Evolutionary conservation across 2,797 vertebrate genomes (phyloP).

Genomic region (Microchirus variegatus): DNA sequence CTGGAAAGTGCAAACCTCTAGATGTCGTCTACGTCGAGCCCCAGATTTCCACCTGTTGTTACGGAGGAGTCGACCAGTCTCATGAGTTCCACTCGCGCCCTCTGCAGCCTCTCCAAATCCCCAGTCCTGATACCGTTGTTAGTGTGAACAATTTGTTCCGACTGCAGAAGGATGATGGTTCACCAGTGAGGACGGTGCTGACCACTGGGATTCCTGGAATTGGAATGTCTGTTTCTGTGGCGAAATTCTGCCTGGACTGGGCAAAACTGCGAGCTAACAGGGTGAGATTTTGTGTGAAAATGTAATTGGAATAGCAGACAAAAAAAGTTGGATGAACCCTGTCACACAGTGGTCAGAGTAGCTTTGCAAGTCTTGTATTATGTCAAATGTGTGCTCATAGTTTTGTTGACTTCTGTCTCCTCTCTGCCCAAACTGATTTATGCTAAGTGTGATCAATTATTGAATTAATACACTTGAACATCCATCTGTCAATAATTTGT

Average conservation of each 20-base stretch:
- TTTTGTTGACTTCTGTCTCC: too few species aligned
- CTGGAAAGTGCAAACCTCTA: conserved; percentile 69
- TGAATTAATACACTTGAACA: too few species aligned
- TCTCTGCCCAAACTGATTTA: too few species aligned
- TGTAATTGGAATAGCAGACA: too few species aligned
- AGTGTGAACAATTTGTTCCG: conserved; percentile 67
- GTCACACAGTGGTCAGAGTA: too few species aligned
- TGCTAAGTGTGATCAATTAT: too few species aligned
- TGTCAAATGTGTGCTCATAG: too few species aligned
- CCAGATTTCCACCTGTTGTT: conserved; percentile 50
- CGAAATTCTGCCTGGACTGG: conserved; percentile 78
- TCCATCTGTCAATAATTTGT: too few species aligned
- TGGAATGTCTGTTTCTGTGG: conserved; percentile 69
- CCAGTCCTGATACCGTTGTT: conserved; percentile 36
- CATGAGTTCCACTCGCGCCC: conserved; percentile 44
- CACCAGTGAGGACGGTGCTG: conserved; percentile 63
- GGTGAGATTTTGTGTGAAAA: conserved; percentile 37
- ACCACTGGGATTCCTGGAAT: conserved; percentile 77
- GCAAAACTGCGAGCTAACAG: conserved; percentile 46
- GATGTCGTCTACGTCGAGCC: conserved; percentile 67
- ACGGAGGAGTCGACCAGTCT: conserved; percentile 54
- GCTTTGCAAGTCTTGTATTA: too few species aligned
- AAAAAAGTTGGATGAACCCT: too few species aligned
- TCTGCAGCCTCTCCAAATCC: conserved; percentile 9
- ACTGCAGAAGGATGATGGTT: conserved; percentile 14